Base-by-base conservation (phyloP, 30 jellyfish, hydroid and myxozoan species). In the Cassiopea xamachana region DNA sequence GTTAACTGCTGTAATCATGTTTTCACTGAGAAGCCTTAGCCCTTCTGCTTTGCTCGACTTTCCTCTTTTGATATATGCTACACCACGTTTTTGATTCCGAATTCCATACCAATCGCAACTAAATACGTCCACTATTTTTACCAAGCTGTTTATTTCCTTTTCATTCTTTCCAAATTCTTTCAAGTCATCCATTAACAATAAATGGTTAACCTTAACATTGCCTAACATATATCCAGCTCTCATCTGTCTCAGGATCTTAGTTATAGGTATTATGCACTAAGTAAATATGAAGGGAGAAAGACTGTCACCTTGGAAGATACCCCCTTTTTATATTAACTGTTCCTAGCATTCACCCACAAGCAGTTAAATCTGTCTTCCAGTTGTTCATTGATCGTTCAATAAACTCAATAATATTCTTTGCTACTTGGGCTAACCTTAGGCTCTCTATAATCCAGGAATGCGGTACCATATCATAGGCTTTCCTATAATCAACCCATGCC, bases 391-490 rank as follows among this genome's bases (percentile, higher is more conserved):
- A 64, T 14, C 27, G 15, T 13, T 64, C 43, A 9, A 64, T n/a
- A 71, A 71, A 71, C 51, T 7, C 39, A 7, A 7, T 71, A 1
- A 71, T 39, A 27, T 71, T 43, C 1, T 75, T 13, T 44, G 84
- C 48, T 44, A 75, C 84, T 47, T 48, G 69, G 12, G 70, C 69
- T 59, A 75, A n/a, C 48, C 47, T 48, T 19, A 75, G 17, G 48
- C 84, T 2, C 47, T 75, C 84, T 13, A 46, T 19, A 7, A 75
- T 75, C 84, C 73, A 75, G 55, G 70, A 46, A 59, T 79, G 77
- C 13, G 87, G 87, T 49, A 79, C 77, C 87, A 49, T 79, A 46
- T 79, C 87, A 55, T 12, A 79, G 60, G 87, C 77, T 60, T 79
- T 79, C 9, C 47, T 17, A 79, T 79, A 79, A 13, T 55, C 62